These are phyloP conservation scores for Drosophila ustulata DNA, from an alignment of 2,888 invertebrate species.

Conservation along the genomic window DNA sequence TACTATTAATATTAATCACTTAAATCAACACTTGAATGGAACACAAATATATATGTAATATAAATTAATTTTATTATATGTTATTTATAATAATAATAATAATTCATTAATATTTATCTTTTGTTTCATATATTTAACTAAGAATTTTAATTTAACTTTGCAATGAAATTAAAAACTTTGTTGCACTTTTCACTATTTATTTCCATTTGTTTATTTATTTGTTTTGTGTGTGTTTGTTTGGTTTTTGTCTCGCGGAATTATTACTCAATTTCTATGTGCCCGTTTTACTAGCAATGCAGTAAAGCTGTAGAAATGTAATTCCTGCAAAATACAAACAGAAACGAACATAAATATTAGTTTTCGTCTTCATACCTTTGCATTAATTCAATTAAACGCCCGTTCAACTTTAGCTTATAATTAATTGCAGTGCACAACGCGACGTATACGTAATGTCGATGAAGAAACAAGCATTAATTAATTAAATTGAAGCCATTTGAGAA, in stretches of 20 bases:
- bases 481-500: slow-evolving; percentile 6
- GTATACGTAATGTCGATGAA: slow-evolving; percentile 1
- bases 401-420: slow-evolving; percentile 12
- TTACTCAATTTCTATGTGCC: slow-evolving; percentile 53
- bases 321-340: slow-evolving; percentile 46
- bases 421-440: slow-evolving; percentile 21
- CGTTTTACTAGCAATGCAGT: slow-evolving; percentile 67
- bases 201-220: slow-evolving; percentile 32
- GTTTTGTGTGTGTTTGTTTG: slow-evolving; percentile 17
- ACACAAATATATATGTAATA: slow-evolving; percentile 37
- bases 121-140: slow-evolving; percentile 42
- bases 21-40: slow-evolving; percentile 25
- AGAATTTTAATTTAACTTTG: slow-evolving; percentile 60
- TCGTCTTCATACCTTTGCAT: not conserved
- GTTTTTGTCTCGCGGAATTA: slow-evolving; percentile 54
- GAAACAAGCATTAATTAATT: slow-evolving; percentile 17
- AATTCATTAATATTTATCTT: not conserved
- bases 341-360: slow-evolving; percentile 15
- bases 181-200: slow-evolving; percentile 42
- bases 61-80: slow-evolving; percentile 20
- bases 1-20: slow-evolving; percentile 19
- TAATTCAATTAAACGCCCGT: slow-evolving; percentile 9
- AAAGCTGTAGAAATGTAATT: slow-evolving; percentile 73
- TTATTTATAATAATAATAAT: slow-evolving; percentile 19
- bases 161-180: slow-evolving; percentile 63